phyloP scores from a whole-genome alignment of 1,140 invertebrate species.

The Aphelenchoides besseyi region DNA sequence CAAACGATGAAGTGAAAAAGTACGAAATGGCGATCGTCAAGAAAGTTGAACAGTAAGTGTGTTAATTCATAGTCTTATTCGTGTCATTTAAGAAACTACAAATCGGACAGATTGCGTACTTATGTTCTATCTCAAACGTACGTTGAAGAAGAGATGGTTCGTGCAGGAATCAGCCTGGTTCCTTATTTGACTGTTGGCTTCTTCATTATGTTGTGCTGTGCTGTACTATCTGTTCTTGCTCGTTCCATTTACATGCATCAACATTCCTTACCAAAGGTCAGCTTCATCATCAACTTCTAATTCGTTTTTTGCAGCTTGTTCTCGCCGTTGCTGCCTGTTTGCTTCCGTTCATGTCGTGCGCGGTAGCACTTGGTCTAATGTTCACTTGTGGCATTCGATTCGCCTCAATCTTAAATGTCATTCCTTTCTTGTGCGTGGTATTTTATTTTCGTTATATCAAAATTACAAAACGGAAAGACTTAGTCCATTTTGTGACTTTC shows the following conservation, averaged over 20 bases:
- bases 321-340: constrained; percentile 52
- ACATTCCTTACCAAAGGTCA: constrained; percentile 52
- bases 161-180: constrained; percentile 55
- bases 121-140: constrained; percentile 56
- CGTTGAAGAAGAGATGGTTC: constrained; percentile 60
- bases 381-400: constrained; percentile 57
- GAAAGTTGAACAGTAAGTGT: constrained; percentile 47
- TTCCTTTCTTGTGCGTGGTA: constrained; percentile 61
- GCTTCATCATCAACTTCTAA: too few species aligned
- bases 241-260: constrained; percentile 60
- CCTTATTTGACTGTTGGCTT: constrained; percentile 58
- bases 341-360: constrained; percentile 53
- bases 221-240: constrained; percentile 48
- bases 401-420: constrained; percentile 59
- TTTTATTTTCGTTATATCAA: too few species aligned
- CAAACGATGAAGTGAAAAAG: constrained; percentile 46
- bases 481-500: too few species aligned
- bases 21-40: constrained; percentile 58
- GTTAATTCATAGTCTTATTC: background rate
- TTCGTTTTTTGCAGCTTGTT: constrained; percentile 39
- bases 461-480: too few species aligned
- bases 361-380: constrained; percentile 58
- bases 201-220: constrained; percentile 54
- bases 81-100: background rate
- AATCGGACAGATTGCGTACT: constrained; percentile 40